phyloP scores from a whole-genome alignment of 2,888 invertebrate species.

The Melieria crassipennis region DNA sequence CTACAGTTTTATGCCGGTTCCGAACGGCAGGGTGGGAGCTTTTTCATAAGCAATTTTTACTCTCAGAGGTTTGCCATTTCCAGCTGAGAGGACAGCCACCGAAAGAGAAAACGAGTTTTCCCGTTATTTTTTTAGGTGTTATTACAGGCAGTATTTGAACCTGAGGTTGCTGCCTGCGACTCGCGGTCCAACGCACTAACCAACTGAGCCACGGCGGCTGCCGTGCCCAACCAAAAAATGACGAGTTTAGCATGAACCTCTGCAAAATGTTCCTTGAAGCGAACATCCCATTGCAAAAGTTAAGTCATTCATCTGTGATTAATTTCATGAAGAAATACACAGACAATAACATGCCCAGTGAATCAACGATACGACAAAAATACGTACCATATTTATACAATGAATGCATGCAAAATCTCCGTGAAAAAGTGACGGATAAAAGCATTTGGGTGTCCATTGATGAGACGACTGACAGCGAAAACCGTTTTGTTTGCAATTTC shows the following conservation, averaged over 20 bases:
- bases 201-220: too few relatives aligned
- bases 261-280: background rate
- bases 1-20: too few relatives aligned
- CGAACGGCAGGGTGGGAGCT: too few relatives aligned
- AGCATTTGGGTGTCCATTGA: background rate
- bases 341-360: background rate
- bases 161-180: too few relatives aligned
- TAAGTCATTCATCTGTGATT: background rate
- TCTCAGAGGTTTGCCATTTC: too few relatives aligned
- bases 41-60: too few relatives aligned
- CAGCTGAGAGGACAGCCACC: too few relatives aligned
- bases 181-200: too few relatives aligned
- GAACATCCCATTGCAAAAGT: slow-evolving; percentile 5
- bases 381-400: background rate
- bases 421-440: background rate
- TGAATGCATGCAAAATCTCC: background rate
- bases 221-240: too few relatives aligned
- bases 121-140: too few relatives aligned
- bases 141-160: too few relatives aligned
- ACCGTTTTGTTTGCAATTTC: background rate
- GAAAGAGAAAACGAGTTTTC: too few relatives aligned
- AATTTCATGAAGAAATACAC: background rate
- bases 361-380: background rate
- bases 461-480: background rate
- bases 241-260: background rate